These are phyloP conservation scores for Bubo bubo DNA, from an alignment of 2,113 vertebrate species.

Conservation along the genomic window DNA sequence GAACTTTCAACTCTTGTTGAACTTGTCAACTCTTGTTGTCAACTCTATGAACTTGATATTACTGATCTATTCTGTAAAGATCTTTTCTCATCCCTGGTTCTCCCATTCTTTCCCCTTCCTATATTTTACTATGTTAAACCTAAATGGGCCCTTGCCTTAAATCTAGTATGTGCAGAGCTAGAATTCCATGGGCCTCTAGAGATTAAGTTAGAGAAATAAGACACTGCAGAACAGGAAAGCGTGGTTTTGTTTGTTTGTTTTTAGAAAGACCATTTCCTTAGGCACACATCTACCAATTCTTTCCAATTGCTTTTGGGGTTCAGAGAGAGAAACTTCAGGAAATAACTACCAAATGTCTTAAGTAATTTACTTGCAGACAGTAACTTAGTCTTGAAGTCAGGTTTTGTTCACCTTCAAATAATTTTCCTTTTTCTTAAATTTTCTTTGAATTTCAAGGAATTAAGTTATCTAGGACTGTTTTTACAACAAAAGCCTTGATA, in stretches of 20 bases:
- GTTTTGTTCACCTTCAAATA: not conserved
- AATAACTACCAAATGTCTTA: slow-evolving; percentile 32
- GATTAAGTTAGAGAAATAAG: slow-evolving; percentile 1
- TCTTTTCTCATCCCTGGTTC: not conserved
- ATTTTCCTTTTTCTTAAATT: not conserved
- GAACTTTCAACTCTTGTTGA: not conserved
- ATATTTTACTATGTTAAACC: not conserved
- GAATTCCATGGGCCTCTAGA: not conserved
- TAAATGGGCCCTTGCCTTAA: not conserved
- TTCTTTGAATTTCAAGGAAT: not conserved
- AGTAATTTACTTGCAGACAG: not conserved
- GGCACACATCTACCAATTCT: not conserved
- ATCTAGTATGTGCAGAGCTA: not conserved
- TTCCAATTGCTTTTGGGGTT: slow-evolving; percentile 3
- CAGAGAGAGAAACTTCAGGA: slow-evolving; percentile 12
- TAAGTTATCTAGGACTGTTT: not conserved
- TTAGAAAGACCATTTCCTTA: slow-evolving; percentile 10
- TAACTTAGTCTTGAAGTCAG: not conserved
- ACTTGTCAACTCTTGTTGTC: not conserved
- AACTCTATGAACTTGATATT: not conserved
- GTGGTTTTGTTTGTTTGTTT: slow-evolving; percentile 40
- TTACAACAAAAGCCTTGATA: not conserved
- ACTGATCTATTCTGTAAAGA: not conserved
- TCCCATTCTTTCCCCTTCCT: not conserved
- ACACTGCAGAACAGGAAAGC: slow-evolving; percentile 20